Base-by-base conservation (phyloP, 2,797 vertebrate species). In the Trachurus trachurus region DNA sequence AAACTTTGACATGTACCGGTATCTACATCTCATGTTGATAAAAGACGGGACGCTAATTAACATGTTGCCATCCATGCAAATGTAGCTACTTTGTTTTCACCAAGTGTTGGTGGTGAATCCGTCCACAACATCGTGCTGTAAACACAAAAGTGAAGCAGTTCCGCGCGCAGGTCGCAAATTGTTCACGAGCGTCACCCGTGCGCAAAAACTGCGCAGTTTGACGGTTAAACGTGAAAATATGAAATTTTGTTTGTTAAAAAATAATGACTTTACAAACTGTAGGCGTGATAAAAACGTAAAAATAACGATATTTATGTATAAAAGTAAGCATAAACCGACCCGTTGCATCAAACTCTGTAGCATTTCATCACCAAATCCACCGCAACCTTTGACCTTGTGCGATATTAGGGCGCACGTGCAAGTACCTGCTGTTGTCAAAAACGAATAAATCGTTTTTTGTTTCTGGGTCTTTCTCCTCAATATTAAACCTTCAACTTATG, bases 141-240 rank as follows among this genome's bases (percentile, higher is more conserved):
- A 89, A 91, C 83, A 83, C 56, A 53, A 64, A 67, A 4, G 5
- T 44, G 31, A 64, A 52, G 29, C 3, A 16, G 22, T 65, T 53
- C 74, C 90, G 91, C 92, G 88, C 88, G 47, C 19, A 21, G 7
- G 15, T 1, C 37, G 12, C 50, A 37, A 0, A 17, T 0, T 71
- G 71, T 66, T 88, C 57, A 10, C 71, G 81, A 86, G 71, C 17
- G 9, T 90, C 84, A 90, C 4, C 0, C 0, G 0, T 84, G 86
- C 89, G 81, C 77, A 12, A 12, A 12, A 17, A 15, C 15, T 82
- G 76, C 89, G 86, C 93, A 90, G 6, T 10, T 52, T 21, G 17
- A 54, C 8, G 17, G 0, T 34, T 63, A n/a, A 52, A 74, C 26
- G 12, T 16, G 60, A 21, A 15, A 42, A 19, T 16, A 22, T 45